Conservation (phyloP, 2,888 invertebrate species). For the Eupithecia subfuscata region DNA sequence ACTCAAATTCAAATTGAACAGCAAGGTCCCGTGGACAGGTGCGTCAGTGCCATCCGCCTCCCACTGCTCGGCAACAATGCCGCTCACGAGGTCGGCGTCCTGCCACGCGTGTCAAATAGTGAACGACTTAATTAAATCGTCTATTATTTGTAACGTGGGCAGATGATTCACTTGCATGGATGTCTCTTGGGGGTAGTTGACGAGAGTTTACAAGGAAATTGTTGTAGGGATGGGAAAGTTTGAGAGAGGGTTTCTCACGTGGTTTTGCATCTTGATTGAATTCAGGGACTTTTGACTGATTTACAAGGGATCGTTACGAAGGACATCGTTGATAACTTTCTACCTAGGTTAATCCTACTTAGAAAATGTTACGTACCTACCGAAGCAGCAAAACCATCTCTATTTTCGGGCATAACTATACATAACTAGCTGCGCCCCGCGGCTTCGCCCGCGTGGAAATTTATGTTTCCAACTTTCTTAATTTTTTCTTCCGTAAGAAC, state of each 20-base stretch:
- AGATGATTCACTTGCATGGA: slow-evolving; percentile 69
- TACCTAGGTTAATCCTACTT: not conserved
- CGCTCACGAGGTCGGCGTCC: slow-evolving; percentile 61
- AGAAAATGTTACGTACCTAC: too few species aligned
- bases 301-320: not conserved
- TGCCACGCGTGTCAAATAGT: slow-evolving; percentile 72
- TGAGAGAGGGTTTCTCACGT: slow-evolving; percentile 45
- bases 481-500: too few species aligned
- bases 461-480: too few species aligned
- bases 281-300: not conserved
- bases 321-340: not conserved
- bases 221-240: slow-evolving; percentile 47
- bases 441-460: too few species aligned
- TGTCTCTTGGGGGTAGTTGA: slow-evolving; percentile 52
- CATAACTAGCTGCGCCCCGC: too few species aligned
- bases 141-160: slow-evolving; percentile 68
- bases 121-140: slow-evolving; percentile 81
- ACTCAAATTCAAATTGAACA: slow-evolving; percentile 56
- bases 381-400: not conserved
- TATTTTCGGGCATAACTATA: not conserved
- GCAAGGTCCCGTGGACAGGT: slow-evolving; percentile 67
- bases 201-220: slow-evolving; percentile 20
- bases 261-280: not conserved
- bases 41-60: slow-evolving; percentile 74
- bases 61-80: slow-evolving; percentile 68